These are phyloP conservation scores for Lophotriccus pileatus DNA, from an alignment of 2,797 vertebrate genomes.

Conservation along the genomic window DNA sequence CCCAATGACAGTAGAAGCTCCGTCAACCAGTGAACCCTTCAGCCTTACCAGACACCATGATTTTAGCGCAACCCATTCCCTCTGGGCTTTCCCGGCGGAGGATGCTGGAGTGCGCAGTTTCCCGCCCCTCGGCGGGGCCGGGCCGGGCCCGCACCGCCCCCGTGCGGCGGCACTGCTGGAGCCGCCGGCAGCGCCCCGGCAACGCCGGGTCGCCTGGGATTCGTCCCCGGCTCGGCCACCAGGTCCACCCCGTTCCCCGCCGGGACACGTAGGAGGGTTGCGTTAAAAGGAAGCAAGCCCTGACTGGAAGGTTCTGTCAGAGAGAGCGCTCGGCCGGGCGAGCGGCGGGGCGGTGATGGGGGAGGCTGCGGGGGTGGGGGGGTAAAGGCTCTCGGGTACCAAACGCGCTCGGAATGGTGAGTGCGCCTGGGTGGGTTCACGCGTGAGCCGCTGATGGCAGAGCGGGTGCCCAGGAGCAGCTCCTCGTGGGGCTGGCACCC, in stretches of 20 bases:
- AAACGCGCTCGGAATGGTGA: fast-evolving
- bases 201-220: not conserved
- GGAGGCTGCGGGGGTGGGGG: too few relatives aligned
- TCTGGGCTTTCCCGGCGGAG: too few relatives aligned
- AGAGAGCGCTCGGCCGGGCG: fast-evolving
- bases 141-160: not conserved
- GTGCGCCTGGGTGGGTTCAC: not conserved
- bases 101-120: not conserved
- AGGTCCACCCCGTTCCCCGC: not conserved
- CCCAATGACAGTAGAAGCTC: not conserved
- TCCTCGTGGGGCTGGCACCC: not conserved
- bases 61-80: not conserved
- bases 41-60: fast-evolving
- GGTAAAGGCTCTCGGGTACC: not conserved
- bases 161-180: not conserved
- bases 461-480: not conserved
- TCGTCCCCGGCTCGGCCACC: not conserved
- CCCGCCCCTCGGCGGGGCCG: not conserved
- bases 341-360: not conserved
- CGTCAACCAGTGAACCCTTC: not conserved
- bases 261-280: fast-evolving
- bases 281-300: not conserved
- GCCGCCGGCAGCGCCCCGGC: not conserved
- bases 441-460: not conserved
- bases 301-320: not conserved